phyloP scores from a whole-genome alignment of 2,797 vertebrate species.

The Selene dorsalis region DNA sequence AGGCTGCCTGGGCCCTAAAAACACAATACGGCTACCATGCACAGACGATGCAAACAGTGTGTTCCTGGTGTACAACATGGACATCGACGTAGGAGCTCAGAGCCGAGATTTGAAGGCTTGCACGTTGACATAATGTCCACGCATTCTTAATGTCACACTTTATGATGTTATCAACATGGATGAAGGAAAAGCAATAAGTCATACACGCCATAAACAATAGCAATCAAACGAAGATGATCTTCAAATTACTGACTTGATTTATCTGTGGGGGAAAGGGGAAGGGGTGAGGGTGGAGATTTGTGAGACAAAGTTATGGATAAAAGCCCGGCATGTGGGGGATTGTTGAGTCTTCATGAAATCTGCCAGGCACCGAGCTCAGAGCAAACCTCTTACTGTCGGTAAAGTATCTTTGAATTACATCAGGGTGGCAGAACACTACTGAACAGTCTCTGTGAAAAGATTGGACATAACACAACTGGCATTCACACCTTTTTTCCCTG shows the following conservation, averaged over 20 bases:
- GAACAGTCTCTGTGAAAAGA: constrained; percentile 10
- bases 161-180: not conserved
- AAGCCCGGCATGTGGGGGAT: constrained; percentile 30
- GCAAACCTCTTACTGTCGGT: constrained; percentile 21
- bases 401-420: constrained; percentile 20
- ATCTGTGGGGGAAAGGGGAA: not conserved
- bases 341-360: constrained; percentile 45
- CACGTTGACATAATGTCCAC: not conserved
- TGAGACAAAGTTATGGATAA: constrained; percentile 27
- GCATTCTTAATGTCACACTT: not conserved
- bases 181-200: too few species aligned
- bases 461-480: not conserved
- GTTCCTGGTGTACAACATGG: not conserved
- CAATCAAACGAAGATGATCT: not conserved
- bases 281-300: constrained; percentile 16
- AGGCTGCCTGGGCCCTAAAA: too few species aligned
- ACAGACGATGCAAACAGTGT: too few species aligned
- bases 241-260: constrained; percentile 5
- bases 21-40: too few species aligned
- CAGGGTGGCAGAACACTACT: not conserved
- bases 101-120: not conserved
- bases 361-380: constrained; percentile 28
- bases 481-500: not conserved
- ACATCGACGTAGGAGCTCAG: not conserved
- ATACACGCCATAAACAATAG: not conserved